phyloP scores from a whole-genome alignment of 2,888 invertebrate species.

The Parelbella ahira region DNA sequence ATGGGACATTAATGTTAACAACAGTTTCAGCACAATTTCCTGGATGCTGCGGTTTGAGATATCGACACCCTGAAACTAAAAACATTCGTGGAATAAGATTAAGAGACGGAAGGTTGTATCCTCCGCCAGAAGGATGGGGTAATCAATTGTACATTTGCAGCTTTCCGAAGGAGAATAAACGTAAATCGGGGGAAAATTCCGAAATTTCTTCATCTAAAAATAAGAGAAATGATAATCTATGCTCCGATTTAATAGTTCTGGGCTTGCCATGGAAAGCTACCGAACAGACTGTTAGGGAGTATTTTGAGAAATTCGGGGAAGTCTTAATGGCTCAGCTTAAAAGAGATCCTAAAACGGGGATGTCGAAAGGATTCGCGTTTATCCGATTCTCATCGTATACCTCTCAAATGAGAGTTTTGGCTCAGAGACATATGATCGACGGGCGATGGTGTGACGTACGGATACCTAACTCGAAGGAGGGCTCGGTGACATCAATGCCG shows the following conservation, averaged over 20 bases:
- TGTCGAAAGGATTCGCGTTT: conserved; percentile 99
- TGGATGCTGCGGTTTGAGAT: conserved; percentile 97
- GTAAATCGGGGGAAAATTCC: conserved; percentile 95
- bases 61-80: conserved; percentile 95
- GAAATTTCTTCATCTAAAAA: conserved; percentile 93
- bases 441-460: conserved; percentile 99
- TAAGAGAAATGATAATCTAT: conserved; percentile 95
- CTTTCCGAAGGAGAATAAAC: conserved; percentile 95
- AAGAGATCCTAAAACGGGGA: conserved; percentile 93
- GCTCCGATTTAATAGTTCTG: conserved; percentile 98
- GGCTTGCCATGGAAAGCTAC: conserved; percentile 99
- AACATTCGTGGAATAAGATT: conserved; percentile 94
- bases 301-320: conserved; percentile 98
- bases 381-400: conserved; percentile 97
- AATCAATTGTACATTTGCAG: conserved; percentile 87
- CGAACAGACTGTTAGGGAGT: conserved; percentile 96
- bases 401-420: conserved; percentile 95
- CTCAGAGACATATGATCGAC: conserved; percentile 97
- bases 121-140: conserved; percentile 95
- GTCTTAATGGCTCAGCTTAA: conserved; percentile 98
- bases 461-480: conserved; percentile 96
- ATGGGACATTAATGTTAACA: conserved; percentile 94
- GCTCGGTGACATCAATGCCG: conserved; percentile 85
- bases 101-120: conserved; percentile 94
- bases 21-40: conserved; percentile 98